Percentiles rank a stretch among this genome's conserved stretches.
Conservation (phyloP, 1,140 invertebrate genomes). For the Odontomachus brunneus region DNA sequence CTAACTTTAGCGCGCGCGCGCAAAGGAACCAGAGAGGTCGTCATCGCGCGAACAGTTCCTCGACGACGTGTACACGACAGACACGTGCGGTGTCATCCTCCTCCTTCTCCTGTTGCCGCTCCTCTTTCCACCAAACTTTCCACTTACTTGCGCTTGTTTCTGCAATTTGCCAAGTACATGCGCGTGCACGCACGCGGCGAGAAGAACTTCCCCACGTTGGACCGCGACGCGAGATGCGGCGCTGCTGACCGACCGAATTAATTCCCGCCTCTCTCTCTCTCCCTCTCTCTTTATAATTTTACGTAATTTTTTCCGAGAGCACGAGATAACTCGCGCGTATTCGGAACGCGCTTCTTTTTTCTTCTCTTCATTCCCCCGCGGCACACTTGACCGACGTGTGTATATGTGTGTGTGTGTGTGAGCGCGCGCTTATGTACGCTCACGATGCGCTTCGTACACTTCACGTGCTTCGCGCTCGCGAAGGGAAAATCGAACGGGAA, state of each 20-base stretch:
- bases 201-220: background rate
- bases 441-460: too few species aligned
- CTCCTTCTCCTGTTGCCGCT: too few species aligned
- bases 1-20: conserved; percentile 24
- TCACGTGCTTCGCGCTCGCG: background rate
- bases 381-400: too few species aligned
- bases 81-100: background rate
- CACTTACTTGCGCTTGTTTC: background rate
- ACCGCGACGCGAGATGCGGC: background rate
- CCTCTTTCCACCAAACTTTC: too few species aligned
- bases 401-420: too few species aligned
- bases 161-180: background rate
- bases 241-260: conserved; percentile 27
- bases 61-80: background rate
- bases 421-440: too few species aligned
- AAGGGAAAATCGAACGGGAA: conserved; percentile 20
- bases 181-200: background rate
- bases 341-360: background rate
- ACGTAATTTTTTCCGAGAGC: background rate
- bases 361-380: background rate
- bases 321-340: background rate
- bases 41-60: too few species aligned
- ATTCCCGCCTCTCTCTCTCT: too few species aligned
- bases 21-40: background rate
- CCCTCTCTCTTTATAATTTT: conserved; percentile 42